Evolutionary conservation across 2,113 vertebrate genomes (phyloP).

Genomic region (Rhagologus leucostigma): DNA sequence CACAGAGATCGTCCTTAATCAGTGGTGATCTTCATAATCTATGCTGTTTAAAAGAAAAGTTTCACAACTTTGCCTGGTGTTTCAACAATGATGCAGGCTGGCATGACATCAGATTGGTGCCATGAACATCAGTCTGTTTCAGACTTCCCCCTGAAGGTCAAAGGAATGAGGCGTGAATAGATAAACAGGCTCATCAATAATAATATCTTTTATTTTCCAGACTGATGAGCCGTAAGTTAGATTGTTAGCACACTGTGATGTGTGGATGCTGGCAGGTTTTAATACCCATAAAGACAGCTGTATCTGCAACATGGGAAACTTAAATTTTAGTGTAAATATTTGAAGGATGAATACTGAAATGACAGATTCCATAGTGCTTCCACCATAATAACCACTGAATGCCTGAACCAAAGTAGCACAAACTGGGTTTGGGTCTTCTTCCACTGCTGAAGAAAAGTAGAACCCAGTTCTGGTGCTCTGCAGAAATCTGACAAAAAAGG

Average conservation of each 20-base stretch:
- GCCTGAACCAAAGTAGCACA: not conserved
- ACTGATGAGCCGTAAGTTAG: not conserved
- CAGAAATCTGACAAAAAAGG: not conserved
- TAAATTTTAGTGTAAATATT: slow-evolving; percentile 21
- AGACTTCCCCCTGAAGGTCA: slow-evolving; percentile 14
- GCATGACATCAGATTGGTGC: not conserved
- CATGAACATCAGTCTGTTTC: not conserved
- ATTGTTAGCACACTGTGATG: not conserved
- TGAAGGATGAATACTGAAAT: not conserved
- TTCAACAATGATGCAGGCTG: not conserved
- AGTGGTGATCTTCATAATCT: not conserved
- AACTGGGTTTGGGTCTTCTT: not conserved
- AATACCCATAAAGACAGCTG: not conserved
- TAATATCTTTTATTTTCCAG: slow-evolving; percentile 27
- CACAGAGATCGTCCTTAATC: not conserved
- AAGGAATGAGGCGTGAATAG: not conserved
- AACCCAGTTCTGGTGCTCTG: not conserved
- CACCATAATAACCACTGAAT: not conserved
- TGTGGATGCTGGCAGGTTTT: not conserved
- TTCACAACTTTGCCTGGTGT: not conserved
- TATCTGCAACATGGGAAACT: not conserved
- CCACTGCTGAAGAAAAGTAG: not conserved
- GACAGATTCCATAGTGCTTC: not conserved
- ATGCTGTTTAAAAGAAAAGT: not conserved
- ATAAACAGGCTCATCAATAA: slow-evolving; percentile 26